Evolutionary conservation across 1,140 invertebrate genomes (phyloP), one percentile per base, ranked within the genome.

Genomic region (Drosophila insularis): DNA sequence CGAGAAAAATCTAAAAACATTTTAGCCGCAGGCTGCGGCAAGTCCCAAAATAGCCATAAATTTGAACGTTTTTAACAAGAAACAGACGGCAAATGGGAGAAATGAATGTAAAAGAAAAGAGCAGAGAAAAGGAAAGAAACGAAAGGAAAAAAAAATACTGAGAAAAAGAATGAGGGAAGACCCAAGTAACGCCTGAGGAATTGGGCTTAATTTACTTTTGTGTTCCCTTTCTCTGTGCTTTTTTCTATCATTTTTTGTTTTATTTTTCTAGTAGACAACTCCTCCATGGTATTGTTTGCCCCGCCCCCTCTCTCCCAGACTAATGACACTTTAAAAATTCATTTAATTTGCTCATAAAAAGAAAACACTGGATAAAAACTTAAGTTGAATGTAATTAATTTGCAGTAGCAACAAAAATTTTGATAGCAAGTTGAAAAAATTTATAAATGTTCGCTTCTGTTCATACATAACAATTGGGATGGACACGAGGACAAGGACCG

Each of bases 41-140:
- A 63, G 80, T 87, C 82, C 82, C 82, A 80, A 89, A 89, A 89
- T 87, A 89, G 82, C 78, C 82, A 87, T 87, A 87, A 89, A 87
- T 87, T 87, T 84, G 27, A 80, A 63, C 79, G 72, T 80, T 80
- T 86, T 86, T 86, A 86, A 81, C 76, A 81, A 87, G 80, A 76
- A 86, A 70, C 82, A 87, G 82, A 71, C 76, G 74, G 65, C 63
- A 70, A 75, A 75, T 75, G 73, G 72, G 39, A 75, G 32, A 60
- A 60, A 35, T 40, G 56, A 65, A 75, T 63, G 81, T 64, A 63
- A 65, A 78, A 59, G 40, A 68, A 63, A 63, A 63, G 64, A 32
- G 63, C 4, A 19, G 60, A 59, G 11, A 32, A 19, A 39, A 39
- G 17, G 27, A 27, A 27, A 27, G 23, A 27, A 27, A 27, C 4